A percentile compares a stretch with the other conserved stretches of the same genome.
Evolutionary conservation across 2,888 invertebrate genomes (phyloP).

Genomic region (Amphimallon solstitiale): DNA sequence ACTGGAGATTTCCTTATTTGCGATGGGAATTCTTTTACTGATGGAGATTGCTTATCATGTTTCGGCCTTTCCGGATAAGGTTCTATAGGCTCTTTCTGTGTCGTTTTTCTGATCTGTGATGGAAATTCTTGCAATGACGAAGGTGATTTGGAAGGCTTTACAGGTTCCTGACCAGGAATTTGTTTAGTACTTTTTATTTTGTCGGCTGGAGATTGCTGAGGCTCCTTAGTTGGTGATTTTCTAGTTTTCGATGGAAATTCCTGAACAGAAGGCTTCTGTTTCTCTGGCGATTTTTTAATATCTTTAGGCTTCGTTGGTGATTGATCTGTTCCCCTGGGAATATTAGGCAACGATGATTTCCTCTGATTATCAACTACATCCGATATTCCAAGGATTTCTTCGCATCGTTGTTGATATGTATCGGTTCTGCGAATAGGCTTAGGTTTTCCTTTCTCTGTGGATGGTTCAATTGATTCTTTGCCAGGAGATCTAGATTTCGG

Average conservation of each 20-base stretch:
- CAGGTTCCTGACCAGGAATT: conserved; percentile 9
- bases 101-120: conserved; percentile 27
- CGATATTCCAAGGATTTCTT: conserved; percentile 75
- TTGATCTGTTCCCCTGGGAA: not conserved
- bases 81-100: conserved; percentile 44
- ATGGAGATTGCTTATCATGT: conserved; percentile 36
- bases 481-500: conserved; percentile 55
- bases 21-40: conserved; percentile 42
- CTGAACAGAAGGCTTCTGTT: conserved; percentile 34
- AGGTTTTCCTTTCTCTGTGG: conserved; percentile 60
- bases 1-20: conserved; percentile 42
- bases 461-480: conserved; percentile 54
- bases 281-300: conserved; percentile 11
- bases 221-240: conserved; percentile 32
- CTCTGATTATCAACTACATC: conserved; percentile 59
- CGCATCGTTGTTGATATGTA: conserved; percentile 78
- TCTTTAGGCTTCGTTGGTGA: conserved; percentile 7
- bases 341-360: conserved; percentile 18
- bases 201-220: conserved; percentile 41
- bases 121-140: conserved; percentile 31
- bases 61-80: conserved; percentile 43
- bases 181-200: conserved; percentile 1
- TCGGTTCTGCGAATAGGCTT: conserved; percentile 74
- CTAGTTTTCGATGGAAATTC: conserved; percentile 31
- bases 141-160: not conserved